These are phyloP conservation scores for Xiphophorus birchmanni DNA, from an alignment of 2,797 vertebrate species.

Conservation along the genomic window DNA sequence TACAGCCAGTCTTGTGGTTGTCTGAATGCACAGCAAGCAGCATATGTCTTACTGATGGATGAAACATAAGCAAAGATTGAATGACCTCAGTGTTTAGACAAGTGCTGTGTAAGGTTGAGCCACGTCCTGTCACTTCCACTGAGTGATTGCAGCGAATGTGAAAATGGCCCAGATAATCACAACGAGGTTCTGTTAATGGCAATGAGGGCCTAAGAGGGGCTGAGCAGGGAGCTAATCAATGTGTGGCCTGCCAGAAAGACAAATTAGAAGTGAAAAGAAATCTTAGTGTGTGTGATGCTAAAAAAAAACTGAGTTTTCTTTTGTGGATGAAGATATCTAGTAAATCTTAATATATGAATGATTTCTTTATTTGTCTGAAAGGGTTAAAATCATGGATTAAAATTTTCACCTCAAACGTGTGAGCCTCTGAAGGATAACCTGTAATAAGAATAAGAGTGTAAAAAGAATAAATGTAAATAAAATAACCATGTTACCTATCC, in stretches of 20 bases:
- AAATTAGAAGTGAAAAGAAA: conserved; percentile 23
- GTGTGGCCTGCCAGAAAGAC: conserved; percentile 19
- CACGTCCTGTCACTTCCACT: conserved; percentile 44
- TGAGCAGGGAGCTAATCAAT: conserved; percentile 31
- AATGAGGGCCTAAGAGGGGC: conserved; percentile 5
- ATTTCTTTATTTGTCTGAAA: conserved; percentile 37
- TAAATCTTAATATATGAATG: conserved; percentile 28
- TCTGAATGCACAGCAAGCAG: conserved; percentile 42
- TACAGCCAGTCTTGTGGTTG: conserved; percentile 23
- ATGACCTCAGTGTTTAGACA: conserved; percentile 50
- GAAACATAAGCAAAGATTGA: conserved; percentile 47
- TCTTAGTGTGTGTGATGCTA: conserved; percentile 3
- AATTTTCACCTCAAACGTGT: conserved; percentile 14
- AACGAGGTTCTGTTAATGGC: conserved; percentile 21
- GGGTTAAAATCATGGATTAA: conserved; percentile 15
- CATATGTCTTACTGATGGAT: conserved; percentile 70
- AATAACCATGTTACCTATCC: conserved; percentile 25
- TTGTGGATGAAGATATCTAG: conserved; percentile 29
- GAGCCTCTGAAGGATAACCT: conserved; percentile 22
- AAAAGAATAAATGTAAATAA: conserved; percentile 31
- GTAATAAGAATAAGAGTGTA: too few relatives aligned
- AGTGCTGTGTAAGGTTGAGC: conserved; percentile 40
- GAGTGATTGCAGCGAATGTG: conserved; percentile 51
- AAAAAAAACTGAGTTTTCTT: not conserved
- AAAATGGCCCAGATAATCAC: conserved; percentile 32